A percentile compares a stretch with the other conserved stretches of the same genome.
These are phyloP conservation scores for Tenthredo distinguenda DNA, from an alignment of 2,888 invertebrate genomes.

Conservation along the genomic window DNA sequence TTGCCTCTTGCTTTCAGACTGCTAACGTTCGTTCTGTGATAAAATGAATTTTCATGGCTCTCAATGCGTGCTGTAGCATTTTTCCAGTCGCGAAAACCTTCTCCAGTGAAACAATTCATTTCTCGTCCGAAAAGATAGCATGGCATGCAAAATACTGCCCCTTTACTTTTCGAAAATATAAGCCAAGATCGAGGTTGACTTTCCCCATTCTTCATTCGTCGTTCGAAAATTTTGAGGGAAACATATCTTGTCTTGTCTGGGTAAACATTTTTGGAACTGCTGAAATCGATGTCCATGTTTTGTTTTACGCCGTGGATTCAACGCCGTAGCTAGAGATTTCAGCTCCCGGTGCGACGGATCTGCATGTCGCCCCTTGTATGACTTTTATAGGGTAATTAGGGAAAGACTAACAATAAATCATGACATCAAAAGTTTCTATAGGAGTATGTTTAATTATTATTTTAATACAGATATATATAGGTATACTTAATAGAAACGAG, in stretches of 20 bases:
- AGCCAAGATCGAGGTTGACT: constrained; percentile 62
- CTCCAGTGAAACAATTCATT: constrained; percentile 48
- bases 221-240: constrained; percentile 10
- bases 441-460: too few relatives aligned
- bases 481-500: too few relatives aligned
- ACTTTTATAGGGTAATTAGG: too few relatives aligned
- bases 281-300: constrained; percentile 2
- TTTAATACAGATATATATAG: too few relatives aligned
- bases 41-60: constrained; percentile 51
- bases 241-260: background rate
- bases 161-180: constrained; percentile 61
- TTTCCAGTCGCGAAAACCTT: constrained; percentile 55
- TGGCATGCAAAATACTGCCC: constrained; percentile 59
- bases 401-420: too few relatives aligned
- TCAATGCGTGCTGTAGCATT: constrained; percentile 51
- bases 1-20: constrained; percentile 49
- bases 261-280: constrained; percentile 17
- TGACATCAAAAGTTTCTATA: too few relatives aligned
- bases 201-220: constrained; percentile 60
- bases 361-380: too few relatives aligned
- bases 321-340: too few relatives aligned
- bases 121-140: constrained; percentile 57
- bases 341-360: too few relatives aligned
- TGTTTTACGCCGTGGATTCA: constrained; percentile 6
- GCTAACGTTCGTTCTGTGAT: constrained; percentile 50